Percentiles rank a stretch among this genome's conserved stretches.
phyloP scores from a whole-genome alignment of 2,888 invertebrate species.

The Ptycholaimellus sp. region DNA sequence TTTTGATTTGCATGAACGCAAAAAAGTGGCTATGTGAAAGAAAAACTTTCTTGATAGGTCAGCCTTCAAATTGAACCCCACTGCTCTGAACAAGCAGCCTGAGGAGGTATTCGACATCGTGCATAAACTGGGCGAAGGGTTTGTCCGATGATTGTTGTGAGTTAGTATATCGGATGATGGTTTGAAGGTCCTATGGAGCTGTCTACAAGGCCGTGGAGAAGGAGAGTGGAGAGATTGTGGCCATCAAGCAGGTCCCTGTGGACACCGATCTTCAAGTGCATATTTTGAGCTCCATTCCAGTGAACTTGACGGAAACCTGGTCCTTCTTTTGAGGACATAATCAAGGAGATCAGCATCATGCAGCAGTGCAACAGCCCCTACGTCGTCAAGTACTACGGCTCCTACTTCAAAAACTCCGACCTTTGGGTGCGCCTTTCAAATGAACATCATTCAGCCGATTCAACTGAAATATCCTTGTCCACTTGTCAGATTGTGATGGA shows the following conservation, averaged over 20 bases:
- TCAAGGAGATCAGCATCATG: slow-evolving; percentile 99
- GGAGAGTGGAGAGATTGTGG: slow-evolving; percentile 78
- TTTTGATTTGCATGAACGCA: too few species aligned
- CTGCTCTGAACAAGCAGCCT: slow-evolving; percentile 80
- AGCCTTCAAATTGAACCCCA: slow-evolving; percentile 64
- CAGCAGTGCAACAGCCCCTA: slow-evolving; percentile 98
- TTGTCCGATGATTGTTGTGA: slow-evolving; percentile 22
- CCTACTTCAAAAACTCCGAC: slow-evolving; percentile 89
- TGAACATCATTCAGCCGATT: slow-evolving; percentile 1
- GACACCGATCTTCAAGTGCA: slow-evolving; percentile 96
- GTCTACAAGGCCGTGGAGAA: slow-evolving; percentile 96
- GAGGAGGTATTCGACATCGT: slow-evolving; percentile 98
- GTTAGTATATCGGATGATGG: too few species aligned
- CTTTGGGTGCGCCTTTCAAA: slow-evolving; percentile 50
- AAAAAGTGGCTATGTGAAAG: too few species aligned
- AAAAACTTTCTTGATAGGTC: too few species aligned
- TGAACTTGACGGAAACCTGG: background rate
- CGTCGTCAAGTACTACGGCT: slow-evolving; percentile 98
- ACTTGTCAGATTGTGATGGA: slow-evolving; percentile 81
- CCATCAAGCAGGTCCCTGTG: slow-evolving; percentile 95
- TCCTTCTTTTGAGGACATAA: slow-evolving; percentile 26
- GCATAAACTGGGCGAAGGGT: slow-evolving; percentile 92
- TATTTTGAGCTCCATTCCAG: slow-evolving; percentile 26
- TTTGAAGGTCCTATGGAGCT: slow-evolving; percentile 41
- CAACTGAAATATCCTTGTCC: slow-evolving; percentile 1